Conservation (phyloP, 2,888 invertebrate species). For the Oxytorus armatus region DNA sequence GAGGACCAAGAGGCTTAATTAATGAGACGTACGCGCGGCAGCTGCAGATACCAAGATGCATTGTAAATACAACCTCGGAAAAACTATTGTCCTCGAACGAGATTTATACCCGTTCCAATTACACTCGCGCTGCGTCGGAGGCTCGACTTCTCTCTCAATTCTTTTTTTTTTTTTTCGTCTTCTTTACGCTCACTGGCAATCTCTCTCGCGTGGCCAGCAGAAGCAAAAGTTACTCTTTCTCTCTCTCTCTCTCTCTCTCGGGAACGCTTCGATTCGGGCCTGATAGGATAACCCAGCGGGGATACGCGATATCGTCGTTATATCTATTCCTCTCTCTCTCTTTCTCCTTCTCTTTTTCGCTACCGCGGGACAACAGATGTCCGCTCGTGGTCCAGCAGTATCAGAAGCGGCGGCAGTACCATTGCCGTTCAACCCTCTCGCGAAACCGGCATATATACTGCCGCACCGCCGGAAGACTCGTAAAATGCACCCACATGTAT, state of each 20-base stretch:
- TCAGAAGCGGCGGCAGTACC: slow-evolving; percentile 23
- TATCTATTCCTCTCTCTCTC: slow-evolving; percentile 41
- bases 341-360: slow-evolving; percentile 44
- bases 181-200: slow-evolving; percentile 33
- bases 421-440: slow-evolving; percentile 52
- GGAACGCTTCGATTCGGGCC: slow-evolving; percentile 60
- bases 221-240: slow-evolving; percentile 18
- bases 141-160: slow-evolving; percentile 27
- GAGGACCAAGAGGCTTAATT: slow-evolving; percentile 79
- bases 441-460: slow-evolving; percentile 29
- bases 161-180: slow-evolving; percentile 30
- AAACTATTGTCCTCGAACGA: slow-evolving; percentile 82
- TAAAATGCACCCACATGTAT: slow-evolving; percentile 76
- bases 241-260: slow-evolving; percentile 39
- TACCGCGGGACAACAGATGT: slow-evolving; percentile 73
- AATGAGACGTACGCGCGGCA: slow-evolving; percentile 82
- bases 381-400: slow-evolving; percentile 53
- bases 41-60: slow-evolving; percentile 81
- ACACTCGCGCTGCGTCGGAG: slow-evolving; percentile 73
- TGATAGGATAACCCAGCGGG: slow-evolving; percentile 65
- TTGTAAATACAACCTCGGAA: slow-evolving; percentile 80
- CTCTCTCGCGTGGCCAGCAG: slow-evolving; percentile 33
- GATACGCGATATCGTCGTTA: slow-evolving; percentile 65
- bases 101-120: slow-evolving; percentile 83
- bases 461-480: slow-evolving; percentile 67